Evolutionary conservation across 2,113 vertebrate genomes (phyloP), one percentile per base, ranked within the genome.

Genomic region (Gobio gobio): DNA sequence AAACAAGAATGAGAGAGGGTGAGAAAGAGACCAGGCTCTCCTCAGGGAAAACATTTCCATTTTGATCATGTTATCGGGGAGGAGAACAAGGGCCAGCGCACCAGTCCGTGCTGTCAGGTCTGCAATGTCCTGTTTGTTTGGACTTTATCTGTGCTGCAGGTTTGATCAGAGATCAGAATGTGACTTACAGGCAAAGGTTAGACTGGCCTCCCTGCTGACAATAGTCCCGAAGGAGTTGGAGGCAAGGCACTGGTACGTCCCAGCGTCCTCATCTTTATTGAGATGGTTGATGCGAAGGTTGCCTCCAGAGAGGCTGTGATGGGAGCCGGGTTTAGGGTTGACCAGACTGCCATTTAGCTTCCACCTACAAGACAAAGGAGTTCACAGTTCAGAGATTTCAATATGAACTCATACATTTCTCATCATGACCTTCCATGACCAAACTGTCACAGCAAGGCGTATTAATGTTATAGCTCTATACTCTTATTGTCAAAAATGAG

Each of bases 121-220:
- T 86, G 29, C 81, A 45, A n/a, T 89, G 51, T 79, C 26, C 70
- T 63, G 26, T 40, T 43, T 43, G 63, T 56, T 75, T 33, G 70
- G 78, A 64, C 43, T 29, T 63, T 26, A 74, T 64, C 26, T 40
- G 56, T 49, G 72, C 78, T 40, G 45, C 74, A 81, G 33, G 49
- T 86, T 83, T 22, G 14, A 68, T 77, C 26, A 87, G 14, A 88
- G 68, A 89, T 36, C 36, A 54, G 22, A 16, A 56, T 85, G 20
- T 58, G 88, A 98, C 98, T 98, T 90, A 99, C 98, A 99, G 64
- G 98, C 97, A 92, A 99, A 99, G 88, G 96, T 97, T 84, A 99
- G 96, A 86, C 93, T 94, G 74, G 97, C 97, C 92, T 98, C 96
- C 91, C 96, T 95, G 94, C 98, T 99, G 89, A 98, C 92, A 1